Percentiles rank a stretch among this genome's conserved stretches.
phyloP scores from a whole-genome alignment of 2,797 vertebrate species.

The Anguilla marmorata region DNA sequence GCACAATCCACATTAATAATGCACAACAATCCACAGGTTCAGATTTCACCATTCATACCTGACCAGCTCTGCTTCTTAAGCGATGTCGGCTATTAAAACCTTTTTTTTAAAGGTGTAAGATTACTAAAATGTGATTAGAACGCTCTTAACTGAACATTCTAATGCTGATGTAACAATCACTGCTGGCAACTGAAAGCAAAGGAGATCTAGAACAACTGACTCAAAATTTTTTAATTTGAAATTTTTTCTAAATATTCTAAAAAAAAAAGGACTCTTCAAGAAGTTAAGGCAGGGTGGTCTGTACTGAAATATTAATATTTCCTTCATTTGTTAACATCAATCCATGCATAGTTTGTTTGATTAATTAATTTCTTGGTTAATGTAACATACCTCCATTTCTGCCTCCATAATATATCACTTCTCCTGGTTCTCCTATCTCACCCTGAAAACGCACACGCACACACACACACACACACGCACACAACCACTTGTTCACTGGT shows the following conservation, averaged over 20 bases:
- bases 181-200: not conserved
- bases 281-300: not conserved
- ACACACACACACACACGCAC: not conserved
- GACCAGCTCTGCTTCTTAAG: not conserved
- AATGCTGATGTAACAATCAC: not conserved
- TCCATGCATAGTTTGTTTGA: not conserved
- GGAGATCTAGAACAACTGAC: not conserved
- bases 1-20: not conserved
- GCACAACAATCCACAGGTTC: not conserved
- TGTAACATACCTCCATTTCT: slow-evolving; percentile 49
- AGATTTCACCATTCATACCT: not conserved
- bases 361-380: not conserved
- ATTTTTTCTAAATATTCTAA: not conserved
- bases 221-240: not conserved
- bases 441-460: slow-evolving; percentile 58
- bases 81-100: not conserved
- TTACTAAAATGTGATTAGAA: not conserved
- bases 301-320: not conserved
- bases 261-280: not conserved
- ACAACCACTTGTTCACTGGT: not conserved
- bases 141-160: not conserved
- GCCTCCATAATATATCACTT: slow-evolving; percentile 46
- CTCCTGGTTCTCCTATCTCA: slow-evolving; percentile 67
- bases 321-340: not conserved
- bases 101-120: not conserved